These are phyloP conservation scores for Sphaeridia pumilis DNA, from an alignment of 2,888 invertebrate species.

Conservation along the genomic window DNA sequence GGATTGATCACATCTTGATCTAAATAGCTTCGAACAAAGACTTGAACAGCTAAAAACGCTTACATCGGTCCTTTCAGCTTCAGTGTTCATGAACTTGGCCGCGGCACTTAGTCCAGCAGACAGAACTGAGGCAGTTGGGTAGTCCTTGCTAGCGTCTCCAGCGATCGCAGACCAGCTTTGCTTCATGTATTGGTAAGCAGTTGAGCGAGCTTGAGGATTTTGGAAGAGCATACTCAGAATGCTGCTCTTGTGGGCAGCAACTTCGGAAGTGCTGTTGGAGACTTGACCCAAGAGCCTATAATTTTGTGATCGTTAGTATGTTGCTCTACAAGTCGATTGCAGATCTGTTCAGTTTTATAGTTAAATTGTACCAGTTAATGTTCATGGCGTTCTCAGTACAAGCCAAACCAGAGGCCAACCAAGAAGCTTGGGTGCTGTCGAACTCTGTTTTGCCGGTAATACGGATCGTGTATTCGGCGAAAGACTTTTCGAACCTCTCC, in stretches of 20 bases:
- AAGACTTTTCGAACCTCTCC: slow-evolving; percentile 1
- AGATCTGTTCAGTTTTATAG: neutral
- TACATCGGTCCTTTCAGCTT: neutral
- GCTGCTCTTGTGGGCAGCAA: too few species aligned
- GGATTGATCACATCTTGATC: too few species aligned
- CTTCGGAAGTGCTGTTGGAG: too few species aligned
- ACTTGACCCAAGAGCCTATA: too few species aligned
- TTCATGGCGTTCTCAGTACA: slow-evolving; percentile 3
- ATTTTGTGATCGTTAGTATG: too few species aligned
- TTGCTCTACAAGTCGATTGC: too few species aligned
- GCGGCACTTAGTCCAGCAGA: neutral
- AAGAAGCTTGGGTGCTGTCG: slow-evolving; percentile 2
- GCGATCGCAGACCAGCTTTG: neutral
- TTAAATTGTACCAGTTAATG: neutral
- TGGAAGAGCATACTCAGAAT: too few species aligned
- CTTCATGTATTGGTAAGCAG: neutral
- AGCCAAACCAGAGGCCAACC: slow-evolving; percentile 2
- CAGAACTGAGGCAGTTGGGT: neutral
- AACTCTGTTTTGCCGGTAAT: neutral
- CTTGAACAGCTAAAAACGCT: neutral
- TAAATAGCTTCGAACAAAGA: neutral
- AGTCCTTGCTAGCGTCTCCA: neutral
- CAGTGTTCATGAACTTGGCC: neutral
- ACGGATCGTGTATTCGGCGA: neutral
- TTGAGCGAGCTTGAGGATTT: too few species aligned